Conservation (phyloP, 2,797 vertebrate genomes). For the Thamnophis elegans region DNA sequence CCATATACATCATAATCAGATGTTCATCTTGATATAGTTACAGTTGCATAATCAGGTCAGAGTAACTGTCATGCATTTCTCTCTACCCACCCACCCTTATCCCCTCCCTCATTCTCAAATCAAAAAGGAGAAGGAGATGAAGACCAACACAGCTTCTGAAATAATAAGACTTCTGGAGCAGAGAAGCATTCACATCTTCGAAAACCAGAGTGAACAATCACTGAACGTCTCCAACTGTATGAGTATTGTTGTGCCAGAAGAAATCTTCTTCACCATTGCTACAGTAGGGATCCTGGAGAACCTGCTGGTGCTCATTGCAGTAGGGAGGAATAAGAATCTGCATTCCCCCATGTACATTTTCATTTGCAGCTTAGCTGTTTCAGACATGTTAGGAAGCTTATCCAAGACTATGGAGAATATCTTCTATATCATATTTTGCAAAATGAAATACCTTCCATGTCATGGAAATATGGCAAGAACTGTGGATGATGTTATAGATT, state of each 20-base stretch:
- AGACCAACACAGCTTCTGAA: slow-evolving; percentile 42
- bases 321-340: slow-evolving; percentile 87
- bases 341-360: slow-evolving; percentile 95
- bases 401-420: slow-evolving; percentile 89
- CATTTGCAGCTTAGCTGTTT: slow-evolving; percentile 92
- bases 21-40: slow-evolving; percentile 38
- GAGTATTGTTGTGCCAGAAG: slow-evolving; percentile 79
- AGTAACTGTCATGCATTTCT: background rate
- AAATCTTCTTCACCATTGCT: slow-evolving; percentile 85
- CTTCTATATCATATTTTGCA: slow-evolving; percentile 83
- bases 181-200: background rate
- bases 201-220: slow-evolving; percentile 57
- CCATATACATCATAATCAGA: slow-evolving; percentile 25
- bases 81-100: background rate
- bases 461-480: slow-evolving; percentile 74
- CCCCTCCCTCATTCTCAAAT: background rate
- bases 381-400: slow-evolving; percentile 89
- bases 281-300: slow-evolving; percentile 85
- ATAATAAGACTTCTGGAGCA: slow-evolving; percentile 52
- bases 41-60: slow-evolving; percentile 24
- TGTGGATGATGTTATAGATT: slow-evolving; percentile 88
- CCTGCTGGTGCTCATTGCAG: slow-evolving; percentile 85
- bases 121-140: slow-evolving; percentile 51
- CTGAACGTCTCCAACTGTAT: slow-evolving; percentile 79
- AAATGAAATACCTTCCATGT: slow-evolving; percentile 78